Base-by-base conservation (phyloP, 2,113 vertebrate species). In the Toxostoma redivivum region DNA sequence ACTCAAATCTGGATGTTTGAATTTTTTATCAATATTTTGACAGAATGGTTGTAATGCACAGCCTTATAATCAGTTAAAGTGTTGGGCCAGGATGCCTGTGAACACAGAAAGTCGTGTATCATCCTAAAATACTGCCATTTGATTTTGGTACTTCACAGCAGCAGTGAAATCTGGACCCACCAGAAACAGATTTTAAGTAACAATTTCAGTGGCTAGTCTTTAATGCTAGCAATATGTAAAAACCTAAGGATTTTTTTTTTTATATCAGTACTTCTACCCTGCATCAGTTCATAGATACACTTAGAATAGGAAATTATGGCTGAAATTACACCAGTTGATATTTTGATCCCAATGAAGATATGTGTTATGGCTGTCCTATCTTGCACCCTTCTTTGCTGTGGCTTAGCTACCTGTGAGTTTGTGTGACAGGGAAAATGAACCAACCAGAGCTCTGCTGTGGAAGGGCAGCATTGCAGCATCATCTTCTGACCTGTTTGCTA, bases 1-100 rank as follows among this genome's bases (percentile, higher is more conserved):
- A 92, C 54, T 90, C 40, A 92, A 38, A 62, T 79, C 31, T 88
- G 70, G 16, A 44, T 90, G 62, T 91, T 70, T 87, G 45, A 85
- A 58, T 82, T 93, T 86, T 61, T 96, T 65, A 80, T 50, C 61
- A 79, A 95, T 95, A 80, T 91, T 95, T 92, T 93, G 87, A 85
- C 66, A 91, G 81, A 69, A 91, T 57, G 4, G 11, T 65, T 92
- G 22, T 33, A 92, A 87, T 38, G 60, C 14, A 33, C 13, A 85
- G 61, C 16, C 14, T 89, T 91, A 76, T 69, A 81, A 79, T 53
- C 58, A 56, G 56, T 81, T 71, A 53, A 86, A 94, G 45, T 2
- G 4, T n/a, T 65, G 37, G 54, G 14, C n/a, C 58, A 76, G 38
- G 25, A 54, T 24, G n/a, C 19, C n/a, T 81, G 37, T 60, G 70